These are phyloP conservation scores for Meriones psammophilus DNA, from an alignment of 2,797 vertebrate species.

Conservation along the genomic window DNA sequence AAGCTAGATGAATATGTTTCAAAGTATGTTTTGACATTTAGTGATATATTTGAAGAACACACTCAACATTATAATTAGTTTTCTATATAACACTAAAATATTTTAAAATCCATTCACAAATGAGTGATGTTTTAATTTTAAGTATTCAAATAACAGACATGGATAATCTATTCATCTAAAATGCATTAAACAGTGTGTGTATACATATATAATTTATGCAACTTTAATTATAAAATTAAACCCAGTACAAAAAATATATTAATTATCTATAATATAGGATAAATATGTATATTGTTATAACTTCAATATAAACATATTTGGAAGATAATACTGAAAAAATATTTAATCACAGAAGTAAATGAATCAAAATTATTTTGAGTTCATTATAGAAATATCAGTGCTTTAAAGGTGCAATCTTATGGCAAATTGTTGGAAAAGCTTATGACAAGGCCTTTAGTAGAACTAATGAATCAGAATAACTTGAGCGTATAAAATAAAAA, in stretches of 20 bases:
- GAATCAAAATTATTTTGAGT: conserved; percentile 29
- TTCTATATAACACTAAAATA: conserved; percentile 52
- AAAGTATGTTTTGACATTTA: conserved; percentile 19
- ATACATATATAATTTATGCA: not conserved
- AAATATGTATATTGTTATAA: not conserved
- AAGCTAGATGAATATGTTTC: conserved; percentile 38
- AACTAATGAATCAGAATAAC: conserved; percentile 15
- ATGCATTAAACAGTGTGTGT: not conserved
- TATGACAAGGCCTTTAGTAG: not conserved
- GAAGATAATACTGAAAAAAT: not conserved
- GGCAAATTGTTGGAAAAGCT: not conserved
- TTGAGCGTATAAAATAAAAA: not conserved
- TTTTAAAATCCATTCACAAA: conserved; percentile 37
- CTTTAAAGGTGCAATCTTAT: not conserved
- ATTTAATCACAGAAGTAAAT: not conserved
- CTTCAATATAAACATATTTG: not conserved
- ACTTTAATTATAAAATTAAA: conserved; percentile 55
- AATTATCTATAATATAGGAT: not conserved
- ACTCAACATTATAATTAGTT: not conserved
- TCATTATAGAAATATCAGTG: not conserved
- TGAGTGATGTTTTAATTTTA: conserved; percentile 48
- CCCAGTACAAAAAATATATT: not conserved
- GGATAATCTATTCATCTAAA: not conserved
- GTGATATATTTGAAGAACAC: conserved; percentile 36
- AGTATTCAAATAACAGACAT: conserved; percentile 9